These are phyloP conservation scores for Cryptoprocta ferox DNA, from an alignment of 2,797 vertebrate genomes.

Conservation along the genomic window DNA sequence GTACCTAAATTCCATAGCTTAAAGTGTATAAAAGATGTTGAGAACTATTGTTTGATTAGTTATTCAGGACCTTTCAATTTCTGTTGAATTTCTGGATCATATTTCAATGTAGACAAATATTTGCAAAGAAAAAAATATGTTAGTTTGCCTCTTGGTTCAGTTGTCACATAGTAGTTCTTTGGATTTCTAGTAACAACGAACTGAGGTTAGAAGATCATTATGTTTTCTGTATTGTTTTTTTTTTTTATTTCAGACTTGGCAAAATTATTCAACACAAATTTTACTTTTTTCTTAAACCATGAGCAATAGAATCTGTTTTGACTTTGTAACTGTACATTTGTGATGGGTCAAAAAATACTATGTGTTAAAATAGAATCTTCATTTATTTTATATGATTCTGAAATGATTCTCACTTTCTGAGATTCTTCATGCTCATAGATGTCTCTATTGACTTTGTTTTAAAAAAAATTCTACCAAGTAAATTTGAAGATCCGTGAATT, in stretches of 20 bases:
- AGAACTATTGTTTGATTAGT: not conserved
- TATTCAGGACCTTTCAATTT: not conserved
- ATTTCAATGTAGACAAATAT: not conserved
- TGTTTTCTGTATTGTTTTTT: not conserved
- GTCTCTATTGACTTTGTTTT: not conserved
- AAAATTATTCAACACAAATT: not conserved
- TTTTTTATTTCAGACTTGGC: not conserved
- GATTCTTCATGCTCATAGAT: not conserved
- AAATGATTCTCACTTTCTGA: not conserved
- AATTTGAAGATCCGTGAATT: not conserved
- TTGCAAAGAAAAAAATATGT: not conserved
- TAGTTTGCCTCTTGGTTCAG: not conserved
- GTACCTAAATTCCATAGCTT: not conserved
- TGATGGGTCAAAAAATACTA: not conserved
- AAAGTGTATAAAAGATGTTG: not conserved
- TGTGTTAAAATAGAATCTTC: not conserved
- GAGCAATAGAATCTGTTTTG: not conserved
- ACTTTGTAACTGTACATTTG: not conserved
- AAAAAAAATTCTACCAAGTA: not conserved
- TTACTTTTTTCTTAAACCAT: not conserved
- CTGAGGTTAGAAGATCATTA: slow-evolving; percentile 20
- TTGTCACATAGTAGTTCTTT: not conserved
- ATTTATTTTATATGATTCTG: not conserved
- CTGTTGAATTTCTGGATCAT: not conserved
- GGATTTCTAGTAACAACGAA: not conserved